Conservation (phyloP, 2,888 invertebrate species). For the Ophonus ardosiacus region DNA sequence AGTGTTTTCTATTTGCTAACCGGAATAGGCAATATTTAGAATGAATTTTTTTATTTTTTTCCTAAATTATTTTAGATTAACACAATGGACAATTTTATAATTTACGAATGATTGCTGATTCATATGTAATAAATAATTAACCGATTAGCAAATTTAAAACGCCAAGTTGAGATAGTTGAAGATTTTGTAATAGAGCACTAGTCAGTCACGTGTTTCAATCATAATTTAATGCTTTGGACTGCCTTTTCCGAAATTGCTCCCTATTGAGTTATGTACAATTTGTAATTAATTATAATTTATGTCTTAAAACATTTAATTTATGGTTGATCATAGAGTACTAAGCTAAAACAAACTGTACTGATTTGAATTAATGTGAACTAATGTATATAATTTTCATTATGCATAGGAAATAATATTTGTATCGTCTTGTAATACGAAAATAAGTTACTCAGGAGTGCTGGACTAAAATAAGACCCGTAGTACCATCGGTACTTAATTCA, state of each 20-base stretch:
- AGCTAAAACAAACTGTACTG: neutral
- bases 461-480: constrained; percentile 23
- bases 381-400: constrained; percentile 22
- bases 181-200: constrained; percentile 45
- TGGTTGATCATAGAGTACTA: neutral
- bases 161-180: constrained; percentile 17
- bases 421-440: constrained; percentile 26
- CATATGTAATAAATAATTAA: neutral
- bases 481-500: constrained; percentile 32
- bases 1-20: neutral
- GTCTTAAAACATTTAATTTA: constrained; percentile 4
- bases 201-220: constrained; percentile 46
- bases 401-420: constrained; percentile 15
- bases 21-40: neutral
- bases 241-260: neutral
- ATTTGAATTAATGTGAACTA: constrained; percentile 11
- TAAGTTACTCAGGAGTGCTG: constrained; percentile 34
- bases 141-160: neutral
- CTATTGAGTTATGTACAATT: neutral
- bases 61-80: neutral
- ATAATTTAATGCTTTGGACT: constrained; percentile 43
- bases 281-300: neutral
- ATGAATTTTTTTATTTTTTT: neutral
- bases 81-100: neutral
- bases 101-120: neutral